These are phyloP conservation scores for Bombus terrestris DNA, from an alignment of 1,140 invertebrate species.

Conservation along the genomic window DNA sequence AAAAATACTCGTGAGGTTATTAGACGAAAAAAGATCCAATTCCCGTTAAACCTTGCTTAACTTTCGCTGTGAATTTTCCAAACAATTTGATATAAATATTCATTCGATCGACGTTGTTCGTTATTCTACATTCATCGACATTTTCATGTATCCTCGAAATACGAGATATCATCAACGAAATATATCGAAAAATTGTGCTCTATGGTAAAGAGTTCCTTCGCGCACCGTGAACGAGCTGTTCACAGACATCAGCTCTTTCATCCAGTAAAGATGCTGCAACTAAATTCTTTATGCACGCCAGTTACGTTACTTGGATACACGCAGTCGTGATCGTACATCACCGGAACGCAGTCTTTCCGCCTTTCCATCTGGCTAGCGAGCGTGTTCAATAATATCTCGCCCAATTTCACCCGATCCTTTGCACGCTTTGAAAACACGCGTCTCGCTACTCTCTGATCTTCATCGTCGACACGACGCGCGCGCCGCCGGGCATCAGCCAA, in stretches of 20 bases:
- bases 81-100: too few species aligned
- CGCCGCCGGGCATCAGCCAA: slow-evolving; percentile 1
- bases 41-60: too few species aligned
- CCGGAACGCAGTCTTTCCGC: slow-evolving; percentile 4
- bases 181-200: not conserved
- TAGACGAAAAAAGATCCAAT: not conserved
- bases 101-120: too few species aligned
- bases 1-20: not conserved
- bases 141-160: not conserved
- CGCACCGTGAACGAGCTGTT: not conserved
- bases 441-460: slow-evolving; percentile 18
- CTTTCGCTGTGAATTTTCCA: not conserved
- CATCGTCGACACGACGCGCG: not conserved
- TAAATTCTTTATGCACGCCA: slow-evolving; percentile 22
- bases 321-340: not conserved
- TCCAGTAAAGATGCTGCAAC: slow-evolving; percentile 8
- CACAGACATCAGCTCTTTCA: not conserved
- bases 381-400: slow-evolving; percentile 33
- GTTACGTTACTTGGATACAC: not conserved
- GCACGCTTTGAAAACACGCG: slow-evolving; percentile 18
- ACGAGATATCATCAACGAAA: not conserved
- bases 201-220: not conserved
- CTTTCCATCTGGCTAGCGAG: slow-evolving; percentile 13
- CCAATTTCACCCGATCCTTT: slow-evolving; percentile 31
- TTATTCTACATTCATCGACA: too few species aligned